Percentiles rank a stretch among this genome's conserved stretches.
Evolutionary conservation across 2,888 invertebrate species (phyloP).

Genomic region (Noctua pronuba): DNA sequence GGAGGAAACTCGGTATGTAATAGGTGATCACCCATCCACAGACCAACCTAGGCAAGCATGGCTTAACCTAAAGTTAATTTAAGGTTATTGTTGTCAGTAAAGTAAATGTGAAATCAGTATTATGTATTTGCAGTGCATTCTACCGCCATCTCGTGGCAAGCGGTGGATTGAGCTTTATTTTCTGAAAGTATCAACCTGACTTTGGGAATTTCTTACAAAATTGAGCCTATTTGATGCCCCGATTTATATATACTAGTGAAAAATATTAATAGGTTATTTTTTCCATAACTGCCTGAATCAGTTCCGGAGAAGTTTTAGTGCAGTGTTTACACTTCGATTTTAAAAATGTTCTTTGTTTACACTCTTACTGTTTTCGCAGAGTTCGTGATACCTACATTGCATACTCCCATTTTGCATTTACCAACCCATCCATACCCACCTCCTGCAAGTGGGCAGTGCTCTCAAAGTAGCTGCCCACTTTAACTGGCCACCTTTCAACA

Average conservation of each 20-base stretch:
- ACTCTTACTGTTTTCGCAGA: neutral
- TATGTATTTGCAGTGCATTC: neutral
- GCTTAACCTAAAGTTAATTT: too few relatives aligned
- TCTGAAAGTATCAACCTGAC: neutral
- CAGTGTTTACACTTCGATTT: neutral
- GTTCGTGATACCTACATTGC: neutral
- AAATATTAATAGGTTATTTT: neutral
- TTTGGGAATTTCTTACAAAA: neutral
- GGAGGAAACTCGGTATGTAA: too few relatives aligned
- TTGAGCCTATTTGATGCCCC: neutral
- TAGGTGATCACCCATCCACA: too few relatives aligned
- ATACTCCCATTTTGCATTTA: slow-evolving; percentile 6
- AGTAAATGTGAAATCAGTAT: neutral
- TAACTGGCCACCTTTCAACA: slow-evolving; percentile 27
- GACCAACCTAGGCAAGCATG: too few relatives aligned
- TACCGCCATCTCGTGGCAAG: slow-evolving; percentile 20
- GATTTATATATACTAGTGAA: neutral
- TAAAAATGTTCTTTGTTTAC: neutral
- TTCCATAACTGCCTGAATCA: neutral
- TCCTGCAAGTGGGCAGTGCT: slow-evolving; percentile 34
- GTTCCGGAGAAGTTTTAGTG: too few relatives aligned
- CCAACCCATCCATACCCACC: neutral
- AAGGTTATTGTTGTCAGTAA: too few relatives aligned
- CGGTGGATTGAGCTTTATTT: neutral
- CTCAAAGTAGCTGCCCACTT: slow-evolving; percentile 24